phyloP scores from a whole-genome alignment of 2,113 vertebrate species.

The Rhagologus leucostigma region DNA sequence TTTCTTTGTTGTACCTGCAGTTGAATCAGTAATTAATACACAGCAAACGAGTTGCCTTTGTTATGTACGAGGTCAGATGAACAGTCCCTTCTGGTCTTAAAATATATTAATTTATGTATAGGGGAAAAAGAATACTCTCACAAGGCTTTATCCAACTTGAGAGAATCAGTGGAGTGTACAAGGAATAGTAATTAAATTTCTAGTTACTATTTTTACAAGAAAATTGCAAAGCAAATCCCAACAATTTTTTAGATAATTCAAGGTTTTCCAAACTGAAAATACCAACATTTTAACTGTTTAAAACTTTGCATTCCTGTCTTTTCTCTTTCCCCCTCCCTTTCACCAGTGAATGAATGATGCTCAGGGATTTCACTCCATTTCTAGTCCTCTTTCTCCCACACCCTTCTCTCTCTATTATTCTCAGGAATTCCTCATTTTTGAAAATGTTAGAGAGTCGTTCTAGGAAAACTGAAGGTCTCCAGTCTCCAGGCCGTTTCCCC shows the following conservation, averaged over 20 bases:
- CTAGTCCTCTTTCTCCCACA: not conserved
- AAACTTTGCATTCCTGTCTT: not conserved
- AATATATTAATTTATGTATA: conserved; percentile 2
- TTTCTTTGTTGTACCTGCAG: not conserved
- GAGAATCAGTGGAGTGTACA: not conserved
- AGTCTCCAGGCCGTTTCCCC: not conserved
- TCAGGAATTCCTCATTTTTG: not conserved
- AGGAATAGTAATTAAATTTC: not conserved
- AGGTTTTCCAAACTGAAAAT: not conserved
- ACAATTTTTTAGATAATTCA: not conserved
- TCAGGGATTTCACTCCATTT: not conserved
- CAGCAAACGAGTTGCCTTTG: not conserved
- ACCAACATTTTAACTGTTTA: not conserved
- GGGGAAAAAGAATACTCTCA: not conserved
- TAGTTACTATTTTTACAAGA: not conserved
- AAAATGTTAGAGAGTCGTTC: not conserved
- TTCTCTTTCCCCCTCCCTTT: not conserved
- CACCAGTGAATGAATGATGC: not conserved
- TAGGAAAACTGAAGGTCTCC: not conserved
- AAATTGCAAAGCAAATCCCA: not conserved
- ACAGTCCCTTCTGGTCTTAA: not conserved
- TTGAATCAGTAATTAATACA: not conserved
- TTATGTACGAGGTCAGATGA: not conserved
- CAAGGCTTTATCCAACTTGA: not conserved
- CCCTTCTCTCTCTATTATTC: not conserved